A percentile compares a stretch with the other conserved stretches of the same genome.
These are phyloP conservation scores for Homalodisca vitripennis DNA, from an alignment of 1,140 invertebrate species.

Conservation along the genomic window DNA sequence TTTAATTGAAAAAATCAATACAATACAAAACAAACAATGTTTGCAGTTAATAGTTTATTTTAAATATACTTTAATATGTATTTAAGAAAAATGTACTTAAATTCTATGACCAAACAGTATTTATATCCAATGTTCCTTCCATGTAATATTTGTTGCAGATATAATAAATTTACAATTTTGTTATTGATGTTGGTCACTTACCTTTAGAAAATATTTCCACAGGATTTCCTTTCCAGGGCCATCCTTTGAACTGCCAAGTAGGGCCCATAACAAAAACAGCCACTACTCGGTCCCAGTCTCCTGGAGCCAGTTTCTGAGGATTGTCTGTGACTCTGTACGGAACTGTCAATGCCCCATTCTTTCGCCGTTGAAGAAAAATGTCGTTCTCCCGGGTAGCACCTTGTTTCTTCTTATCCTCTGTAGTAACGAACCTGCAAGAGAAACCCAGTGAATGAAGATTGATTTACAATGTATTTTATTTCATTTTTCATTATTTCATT, in stretches of 20 bases:
- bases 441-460: conserved; percentile 22
- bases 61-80: too few species aligned
- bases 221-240: conserved; percentile 98
- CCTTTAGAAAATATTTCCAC: conserved; percentile 97
- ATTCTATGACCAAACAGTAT: too few species aligned
- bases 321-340: conserved; percentile 96
- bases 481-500: too few species aligned
- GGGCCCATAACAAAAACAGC: conserved; percentile 99
- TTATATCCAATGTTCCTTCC: too few species aligned
- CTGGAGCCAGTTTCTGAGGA: conserved; percentile 81
- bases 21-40: too few species aligned
- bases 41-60: too few species aligned
- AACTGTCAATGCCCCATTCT: conserved; percentile 70
- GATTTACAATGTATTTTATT: too few species aligned
- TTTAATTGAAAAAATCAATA: too few species aligned
- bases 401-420: conserved; percentile 85
- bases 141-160: too few species aligned
- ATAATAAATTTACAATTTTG: too few species aligned
- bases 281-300: conserved; percentile 98
- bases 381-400: conserved; percentile 90
- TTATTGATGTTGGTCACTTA: too few species aligned
- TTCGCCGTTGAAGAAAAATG: conserved; percentile 84
- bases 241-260: conserved; percentile 99
- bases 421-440: conserved; percentile 69
- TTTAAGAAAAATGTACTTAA: too few species aligned